These are phyloP conservation scores for Tethea ocularis DNA, from an alignment of 2,888 invertebrate genomes.

Conservation along the genomic window DNA sequence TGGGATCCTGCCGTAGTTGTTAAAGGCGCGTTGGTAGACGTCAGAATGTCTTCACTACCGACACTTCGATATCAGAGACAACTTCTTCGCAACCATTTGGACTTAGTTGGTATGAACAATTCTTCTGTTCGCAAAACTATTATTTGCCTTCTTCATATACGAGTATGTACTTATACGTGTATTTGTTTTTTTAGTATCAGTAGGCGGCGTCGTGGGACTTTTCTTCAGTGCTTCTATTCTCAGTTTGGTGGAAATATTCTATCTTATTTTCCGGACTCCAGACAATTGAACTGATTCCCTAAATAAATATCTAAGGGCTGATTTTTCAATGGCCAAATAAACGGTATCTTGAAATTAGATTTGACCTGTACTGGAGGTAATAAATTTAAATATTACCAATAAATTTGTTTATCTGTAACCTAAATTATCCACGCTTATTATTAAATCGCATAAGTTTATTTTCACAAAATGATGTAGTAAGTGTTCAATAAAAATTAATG, in stretches of 20 bases:
- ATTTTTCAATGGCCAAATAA: too few relatives aligned
- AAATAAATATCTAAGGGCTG: neutral
- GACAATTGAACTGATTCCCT: slow-evolving; percentile 6
- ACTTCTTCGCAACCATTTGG: slow-evolving; percentile 85
- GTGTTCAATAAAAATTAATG: too few relatives aligned
- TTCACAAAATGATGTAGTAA: too few relatives aligned
- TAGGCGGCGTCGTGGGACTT: slow-evolving; percentile 84
- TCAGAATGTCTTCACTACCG: slow-evolving; percentile 76
- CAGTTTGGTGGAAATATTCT: slow-evolving; percentile 84
- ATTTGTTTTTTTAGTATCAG: slow-evolving; percentile 76
- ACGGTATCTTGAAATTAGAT: too few relatives aligned
- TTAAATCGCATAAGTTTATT: neutral
- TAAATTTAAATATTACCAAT: too few relatives aligned
- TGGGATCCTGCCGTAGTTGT: slow-evolving; percentile 24
- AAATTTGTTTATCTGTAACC: too few relatives aligned
- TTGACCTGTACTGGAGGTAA: too few relatives aligned
- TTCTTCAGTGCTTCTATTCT: slow-evolving; percentile 86
- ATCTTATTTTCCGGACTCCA: slow-evolving; percentile 56
- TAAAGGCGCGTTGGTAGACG: slow-evolving; percentile 48
- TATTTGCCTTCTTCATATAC: slow-evolving; percentile 7
- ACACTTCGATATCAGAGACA: slow-evolving; percentile 85
- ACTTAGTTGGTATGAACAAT: slow-evolving; percentile 83
- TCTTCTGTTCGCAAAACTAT: neutral
- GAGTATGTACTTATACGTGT: slow-evolving; percentile 12
- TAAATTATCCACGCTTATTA: neutral